Evolutionary conservation across 2,797 vertebrate species (phyloP), one percentile per base, ranked within the genome.

Genomic region (Picus viridis): DNA sequence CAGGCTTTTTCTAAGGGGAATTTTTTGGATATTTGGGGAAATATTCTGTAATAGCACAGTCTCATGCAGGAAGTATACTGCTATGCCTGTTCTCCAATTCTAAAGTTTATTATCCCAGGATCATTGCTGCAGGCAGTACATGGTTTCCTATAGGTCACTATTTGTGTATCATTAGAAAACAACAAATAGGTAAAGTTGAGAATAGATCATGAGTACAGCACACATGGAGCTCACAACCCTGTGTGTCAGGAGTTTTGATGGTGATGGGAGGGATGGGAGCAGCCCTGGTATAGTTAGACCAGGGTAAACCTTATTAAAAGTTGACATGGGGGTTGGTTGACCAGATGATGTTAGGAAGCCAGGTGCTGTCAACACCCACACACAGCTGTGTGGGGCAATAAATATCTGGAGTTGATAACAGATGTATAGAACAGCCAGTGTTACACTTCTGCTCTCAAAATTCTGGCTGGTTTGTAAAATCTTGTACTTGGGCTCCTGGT

Each of bases 141-240:
- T 34, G 26, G 34, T 82, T 58, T 90, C n/a, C 78, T 70, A 0
- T 3, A 47, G 39, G 29, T 69, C 17, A 2, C 16, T 80, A 0
- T 29, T 68, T 69, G 19, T 27, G 1, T 75, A 3, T 53, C 2
- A 34, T 32, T 71, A 67, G 78, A 16, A 83, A 68, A 27, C 0
- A 7, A 41, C 1, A 1, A 65, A 12, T 3, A 51, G n/a, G 29
- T 18, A 34, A 53, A 69, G 32, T 51, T 3, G 5, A 5, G 79
- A 45, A 49, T 9, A 12, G 19, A 8, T 62, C 1, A 13, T 20
- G 49, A 45, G 34, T 43, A 3, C 26, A 59, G 81, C 49, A 10
- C 4, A 1, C 1, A 4, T 0, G 6, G 27, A 51, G 26, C 41
- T 83, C 45, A 29, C 19, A 29, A 70, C 20, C 2, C 20, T 45